phyloP scores from a whole-genome alignment of 2,888 invertebrate species.

The Sacculina carcini region DNA sequence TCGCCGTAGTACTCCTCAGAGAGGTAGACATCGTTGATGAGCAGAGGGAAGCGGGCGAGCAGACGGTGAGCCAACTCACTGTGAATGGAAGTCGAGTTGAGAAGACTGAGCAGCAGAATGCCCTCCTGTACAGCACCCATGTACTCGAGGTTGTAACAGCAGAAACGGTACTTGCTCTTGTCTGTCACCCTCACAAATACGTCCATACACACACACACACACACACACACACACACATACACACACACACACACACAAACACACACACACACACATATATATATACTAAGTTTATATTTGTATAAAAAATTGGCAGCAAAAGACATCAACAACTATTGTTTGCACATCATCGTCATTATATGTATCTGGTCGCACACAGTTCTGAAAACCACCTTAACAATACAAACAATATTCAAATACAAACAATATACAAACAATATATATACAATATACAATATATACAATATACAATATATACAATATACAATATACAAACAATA shows the following conservation, averaged over 20 bases:
- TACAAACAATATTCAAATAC: constrained; percentile 31
- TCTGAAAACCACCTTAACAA: background rate
- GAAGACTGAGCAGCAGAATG: constrained; percentile 67
- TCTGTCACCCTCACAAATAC: constrained; percentile 8
- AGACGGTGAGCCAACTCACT: constrained; percentile 79
- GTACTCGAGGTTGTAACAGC: constrained; percentile 76
- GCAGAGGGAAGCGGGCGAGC: constrained; percentile 68
- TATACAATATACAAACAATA: too few relatives aligned
- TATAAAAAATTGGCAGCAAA: background rate
- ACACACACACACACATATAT: background rate
- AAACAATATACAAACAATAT: constrained; percentile 15
- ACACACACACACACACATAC: background rate
- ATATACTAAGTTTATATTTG: background rate
- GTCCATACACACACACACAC: background rate
- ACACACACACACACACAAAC: too few relatives aligned
- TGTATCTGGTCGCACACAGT: background rate
- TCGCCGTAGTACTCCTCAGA: constrained; percentile 94
- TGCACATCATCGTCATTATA: background rate
- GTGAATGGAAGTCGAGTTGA: constrained; percentile 70
- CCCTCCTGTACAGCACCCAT: constrained; percentile 90
- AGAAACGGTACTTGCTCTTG: constrained; percentile 39
- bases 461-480: too few relatives aligned
- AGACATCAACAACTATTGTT: background rate
- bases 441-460: background rate
- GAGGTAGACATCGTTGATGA: constrained; percentile 86